Evolutionary conservation across 2,797 vertebrate species (phyloP).

Genomic region (Gephyroberyx darwinii): DNA sequence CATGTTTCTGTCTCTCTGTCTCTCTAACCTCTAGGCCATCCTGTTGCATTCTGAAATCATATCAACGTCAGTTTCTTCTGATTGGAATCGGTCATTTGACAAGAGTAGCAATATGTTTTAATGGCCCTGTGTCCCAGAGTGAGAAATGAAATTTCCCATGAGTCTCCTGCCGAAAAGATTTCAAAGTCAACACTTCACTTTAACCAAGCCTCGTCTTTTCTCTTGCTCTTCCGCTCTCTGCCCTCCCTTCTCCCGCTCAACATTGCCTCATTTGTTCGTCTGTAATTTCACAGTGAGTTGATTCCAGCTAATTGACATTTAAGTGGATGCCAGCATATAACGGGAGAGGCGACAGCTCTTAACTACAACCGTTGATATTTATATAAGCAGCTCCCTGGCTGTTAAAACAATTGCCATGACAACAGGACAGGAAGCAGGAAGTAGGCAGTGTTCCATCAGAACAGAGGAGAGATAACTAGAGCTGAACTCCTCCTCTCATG

Average conservation of each 20-base stretch:
- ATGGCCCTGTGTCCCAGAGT: background rate
- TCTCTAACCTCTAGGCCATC: too few species aligned
- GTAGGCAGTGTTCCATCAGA: conserved; percentile 47
- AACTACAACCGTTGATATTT: conserved; percentile 43
- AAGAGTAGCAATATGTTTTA: conserved; percentile 4
- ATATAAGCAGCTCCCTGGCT: conserved; percentile 26
- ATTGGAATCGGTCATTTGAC: background rate
- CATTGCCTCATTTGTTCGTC: conserved; percentile 16
- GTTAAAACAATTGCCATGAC: conserved; percentile 60
- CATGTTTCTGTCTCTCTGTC: too few species aligned
- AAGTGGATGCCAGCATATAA: conserved; percentile 22
- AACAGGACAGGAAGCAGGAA: conserved; percentile 78
- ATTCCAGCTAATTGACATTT: conserved; percentile 57
- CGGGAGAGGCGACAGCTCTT: conserved; percentile 44
- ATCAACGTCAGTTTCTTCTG: background rate
- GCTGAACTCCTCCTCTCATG: conserved; percentile 1
- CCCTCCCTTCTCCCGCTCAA: conserved; percentile 37
- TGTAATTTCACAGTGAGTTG: conserved; percentile 2
- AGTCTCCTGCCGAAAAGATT: conserved; percentile 19
- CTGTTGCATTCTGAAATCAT: too few species aligned
- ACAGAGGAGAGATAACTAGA: conserved; percentile 63
- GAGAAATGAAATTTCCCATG: conserved; percentile 24
- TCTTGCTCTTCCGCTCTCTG: background rate
- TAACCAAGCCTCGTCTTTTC: conserved; percentile 5
- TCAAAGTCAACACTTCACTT: conserved; percentile 22